phyloP scores from a whole-genome alignment of 2,797 vertebrate species.

The Catamblyrhynchus diadema region DNA sequence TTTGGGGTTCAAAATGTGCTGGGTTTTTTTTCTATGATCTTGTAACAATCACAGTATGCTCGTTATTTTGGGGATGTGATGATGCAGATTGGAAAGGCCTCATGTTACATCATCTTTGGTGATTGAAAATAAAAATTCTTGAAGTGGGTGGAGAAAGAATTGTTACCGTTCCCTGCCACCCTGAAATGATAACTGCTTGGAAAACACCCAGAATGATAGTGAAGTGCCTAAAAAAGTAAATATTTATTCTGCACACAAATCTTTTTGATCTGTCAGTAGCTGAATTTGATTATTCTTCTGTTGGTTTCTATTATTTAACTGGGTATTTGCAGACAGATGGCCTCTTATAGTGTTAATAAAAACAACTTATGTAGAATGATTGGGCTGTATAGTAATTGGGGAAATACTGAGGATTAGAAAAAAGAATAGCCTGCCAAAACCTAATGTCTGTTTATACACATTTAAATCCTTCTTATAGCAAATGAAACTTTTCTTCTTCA shows the following conservation, averaged over 20 bases:
- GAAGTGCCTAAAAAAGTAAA: slow-evolving; percentile 33
- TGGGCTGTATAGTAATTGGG: slow-evolving; percentile 25
- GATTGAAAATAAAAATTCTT: slow-evolving; percentile 42
- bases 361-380: slow-evolving; percentile 45
- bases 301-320: slow-evolving; percentile 35
- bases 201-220: background rate
- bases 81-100: slow-evolving; percentile 4
- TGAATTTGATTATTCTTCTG: slow-evolving; percentile 27
- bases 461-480: slow-evolving; percentile 36
- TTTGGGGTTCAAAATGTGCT: background rate
- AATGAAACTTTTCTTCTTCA: slow-evolving; percentile 30
- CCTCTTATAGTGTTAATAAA: slow-evolving; percentile 46
- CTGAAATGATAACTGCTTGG: slow-evolving; percentile 25
- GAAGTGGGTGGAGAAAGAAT: slow-evolving; percentile 35
- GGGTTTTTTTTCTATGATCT: background rate
- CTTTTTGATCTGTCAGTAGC: slow-evolving; percentile 21
- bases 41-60: background rate
- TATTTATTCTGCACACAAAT: slow-evolving; percentile 27
- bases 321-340: slow-evolving; percentile 59
- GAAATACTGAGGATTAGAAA: slow-evolving; percentile 33
- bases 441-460: slow-evolving; percentile 47
- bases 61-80: background rate
- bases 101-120: slow-evolving; percentile 16
- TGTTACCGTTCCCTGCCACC: background rate
- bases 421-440: slow-evolving; percentile 48